phyloP scores from a whole-genome alignment of 1,140 invertebrate species.

The Centruroides sculpturatus region DNA sequence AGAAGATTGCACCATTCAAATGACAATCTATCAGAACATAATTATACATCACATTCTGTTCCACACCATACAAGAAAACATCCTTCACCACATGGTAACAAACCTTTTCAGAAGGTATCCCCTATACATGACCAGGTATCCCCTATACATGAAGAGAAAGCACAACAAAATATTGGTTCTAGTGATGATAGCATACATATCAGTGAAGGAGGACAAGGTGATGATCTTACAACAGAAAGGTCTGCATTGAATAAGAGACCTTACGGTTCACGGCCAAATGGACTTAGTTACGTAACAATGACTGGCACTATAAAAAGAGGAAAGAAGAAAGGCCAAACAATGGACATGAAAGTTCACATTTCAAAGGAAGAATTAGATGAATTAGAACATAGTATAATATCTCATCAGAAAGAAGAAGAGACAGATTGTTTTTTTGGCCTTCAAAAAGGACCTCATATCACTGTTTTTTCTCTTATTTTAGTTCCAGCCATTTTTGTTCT shows the following conservation, averaged over 20 bases:
- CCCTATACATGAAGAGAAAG: background rate
- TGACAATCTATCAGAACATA: background rate
- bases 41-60: background rate
- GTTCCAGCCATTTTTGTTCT: constrained; percentile 46
- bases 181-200: constrained; percentile 7
- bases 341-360: constrained; percentile 51
- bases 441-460: constrained; percentile 47
- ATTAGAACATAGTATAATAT: constrained; percentile 47
- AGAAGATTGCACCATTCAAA: constrained; percentile 6
- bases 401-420: constrained; percentile 36
- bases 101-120: background rate
- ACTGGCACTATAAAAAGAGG: constrained; percentile 56
- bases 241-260: constrained; percentile 7
- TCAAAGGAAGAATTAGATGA: constrained; percentile 42
- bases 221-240: constrained; percentile 8
- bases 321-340: constrained; percentile 51
- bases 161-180: background rate
- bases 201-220: constrained; percentile 10
- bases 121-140: background rate
- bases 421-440: constrained; percentile 41
- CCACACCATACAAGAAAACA: background rate
- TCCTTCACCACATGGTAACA: background rate
- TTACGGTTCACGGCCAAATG: background rate
- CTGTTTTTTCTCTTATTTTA: constrained; percentile 46
- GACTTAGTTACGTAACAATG: constrained; percentile 24